Base-by-base conservation (phyloP, 30 jellyfish, hydroid and myxozoan species). In the Turritopsis rubra region DNA sequence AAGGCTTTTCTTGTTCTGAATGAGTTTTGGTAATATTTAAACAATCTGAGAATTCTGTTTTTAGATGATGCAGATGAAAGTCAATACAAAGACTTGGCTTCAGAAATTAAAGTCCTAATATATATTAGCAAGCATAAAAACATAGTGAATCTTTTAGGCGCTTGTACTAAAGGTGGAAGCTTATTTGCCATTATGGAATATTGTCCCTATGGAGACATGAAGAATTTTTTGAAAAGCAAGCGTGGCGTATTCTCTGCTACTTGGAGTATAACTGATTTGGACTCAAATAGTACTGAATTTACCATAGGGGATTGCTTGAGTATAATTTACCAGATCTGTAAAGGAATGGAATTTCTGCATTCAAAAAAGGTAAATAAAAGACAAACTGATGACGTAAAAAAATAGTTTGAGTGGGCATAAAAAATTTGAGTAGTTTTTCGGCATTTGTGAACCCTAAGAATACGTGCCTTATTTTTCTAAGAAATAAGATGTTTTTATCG, bases 81-180 rank as follows among this genome's bases (percentile, higher is more conserved):
- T 3, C 65, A 80, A 80, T 80, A 80, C 83, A 80, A 80, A 80
- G 87, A 80, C 41, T 29, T 80, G 26, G 87, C 83, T n/a, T 80
- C 87, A 18, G 87, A 80, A 80, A 28, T 80, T 21, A 80, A 80
- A 60, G 65, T 80, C 26, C 83, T 80, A 8, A 80, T 54, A 22
- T 53, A 65, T 31, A 28, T 80, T 17, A 85, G 87, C 0, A 65
- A 53, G 66, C 87, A 80, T 60, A 80, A 80, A 16, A 53, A 66
- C 65, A 80, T 80, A 21, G 87, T 80, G 21, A 80, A 65, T 30
- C 66, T 80, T 21, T 29, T 80, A 26, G 87, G 87, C 7, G 87
- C 87, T n/a, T 80, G 87, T 24, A 80, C 87, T 18, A 23, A 22
- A n/a, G 8, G 52, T 65, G 87, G 87, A 18, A 80, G 83, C 54